phyloP scores from a whole-genome alignment of 2,113 vertebrate genomes.

The Equus przewalskii region DNA sequence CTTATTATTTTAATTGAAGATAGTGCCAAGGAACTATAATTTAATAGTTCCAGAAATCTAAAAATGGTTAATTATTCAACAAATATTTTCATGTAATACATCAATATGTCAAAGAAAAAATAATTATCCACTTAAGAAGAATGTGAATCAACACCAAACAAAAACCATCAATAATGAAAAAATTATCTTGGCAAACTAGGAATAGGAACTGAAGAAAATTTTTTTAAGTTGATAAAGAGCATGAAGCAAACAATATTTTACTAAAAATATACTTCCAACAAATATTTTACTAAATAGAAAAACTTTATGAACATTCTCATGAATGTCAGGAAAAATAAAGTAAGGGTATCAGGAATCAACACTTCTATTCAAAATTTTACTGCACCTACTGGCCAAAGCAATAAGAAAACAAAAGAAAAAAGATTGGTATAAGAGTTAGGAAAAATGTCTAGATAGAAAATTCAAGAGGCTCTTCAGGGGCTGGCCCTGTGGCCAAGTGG shows the following conservation, averaged over 20 bases:
- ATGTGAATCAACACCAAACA: constrained; percentile 20
- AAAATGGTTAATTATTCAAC: neutral
- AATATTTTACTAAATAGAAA: constrained; percentile 15
- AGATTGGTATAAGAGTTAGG: neutral
- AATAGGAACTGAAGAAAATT: neutral
- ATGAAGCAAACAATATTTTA: too few species aligned
- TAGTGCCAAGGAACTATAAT: neutral
- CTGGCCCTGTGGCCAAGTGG: too few species aligned
- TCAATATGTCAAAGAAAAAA: constrained; percentile 35
- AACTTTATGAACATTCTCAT: neutral
- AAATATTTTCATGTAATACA: constrained; percentile 35
- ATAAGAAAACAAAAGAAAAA: neutral
- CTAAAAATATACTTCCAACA: neutral
- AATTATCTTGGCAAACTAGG: neutral
- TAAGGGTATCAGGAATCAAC: neutral
- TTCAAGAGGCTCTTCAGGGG: neutral
- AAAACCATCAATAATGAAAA: neutral
- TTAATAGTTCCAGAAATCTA: constrained; percentile 31
- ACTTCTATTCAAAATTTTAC: neutral
- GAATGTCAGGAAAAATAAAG: neutral
- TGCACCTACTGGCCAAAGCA: neutral
- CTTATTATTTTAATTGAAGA: constrained; percentile 42
- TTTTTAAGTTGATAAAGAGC: neutral
- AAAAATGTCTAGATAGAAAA: neutral
- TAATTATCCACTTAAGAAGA: neutral